Base-by-base conservation (phyloP, 2,888 invertebrate species). In the Himalopsyche anomala region DNA sequence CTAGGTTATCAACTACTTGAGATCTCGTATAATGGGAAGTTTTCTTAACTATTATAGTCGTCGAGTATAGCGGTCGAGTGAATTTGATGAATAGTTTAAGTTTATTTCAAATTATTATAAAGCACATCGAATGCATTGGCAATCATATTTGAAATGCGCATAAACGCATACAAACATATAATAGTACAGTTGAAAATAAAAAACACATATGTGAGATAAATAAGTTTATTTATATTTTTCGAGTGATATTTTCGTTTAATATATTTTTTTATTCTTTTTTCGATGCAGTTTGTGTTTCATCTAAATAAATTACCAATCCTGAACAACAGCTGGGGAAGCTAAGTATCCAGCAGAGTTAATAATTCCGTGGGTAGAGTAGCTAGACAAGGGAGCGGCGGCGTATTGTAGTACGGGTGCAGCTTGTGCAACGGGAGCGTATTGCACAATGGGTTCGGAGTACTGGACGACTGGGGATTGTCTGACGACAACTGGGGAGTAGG, bases 241-340 rank as follows among this genome's bases (percentile, higher is more conserved):
- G 40, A 28, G 42, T 80, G 45, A 19, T 80, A 28, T 42, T 54
- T 84, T 62, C 56, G 80, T 62, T 9, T n/a, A 36, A 38, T 55
- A 42, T 55, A 19, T 80, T 80, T 84, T 81, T 80, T 80, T 8
- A 42, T 85, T 17, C 45, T 81, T 40, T 51, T 28, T 80, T 82
- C 12, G 45, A 40, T 51, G 28, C 55, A 36, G 74, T 85, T 85
- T 19, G 12, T 56, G 56, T 56, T 36, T 38, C 19, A 17, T 40
- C 0, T 19, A 28, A 17, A 9, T 80, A 56, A 84, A 83, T 87
- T 86, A 87, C 87, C 87, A 87, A 15, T 28, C 82, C 42, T 86
- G 81, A 54, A 83, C 87, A 88, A 89, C 11, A 19, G 62, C 82
- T 80, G 89, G 83, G 19, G 86, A 84, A 19, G 86, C 85, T 19